These are phyloP conservation scores for Kudoa iwatai DNA, from an alignment of 30 jellyfish, hydroid and myxozoan genomes.

Conservation along the genomic window DNA sequence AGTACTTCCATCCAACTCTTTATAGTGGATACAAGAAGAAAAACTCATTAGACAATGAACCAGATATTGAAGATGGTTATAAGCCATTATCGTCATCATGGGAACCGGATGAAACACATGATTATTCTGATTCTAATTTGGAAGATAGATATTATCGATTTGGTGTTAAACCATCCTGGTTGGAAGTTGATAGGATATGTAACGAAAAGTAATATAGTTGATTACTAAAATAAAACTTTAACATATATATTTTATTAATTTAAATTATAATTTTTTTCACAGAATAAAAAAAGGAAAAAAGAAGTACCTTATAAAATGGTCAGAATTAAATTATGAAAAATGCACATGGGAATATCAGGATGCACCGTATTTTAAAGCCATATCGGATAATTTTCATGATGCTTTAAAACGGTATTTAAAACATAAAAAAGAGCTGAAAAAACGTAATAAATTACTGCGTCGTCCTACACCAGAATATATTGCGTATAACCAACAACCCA, in stretches of 20 bases:
- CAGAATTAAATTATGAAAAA: constrained; percentile 20
- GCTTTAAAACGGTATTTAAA: constrained; percentile 2
- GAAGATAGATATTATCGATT: constrained; percentile 45
- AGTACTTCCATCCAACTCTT: too few relatives aligned
- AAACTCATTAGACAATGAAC: too few relatives aligned
- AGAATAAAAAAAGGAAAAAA: constrained; percentile 7
- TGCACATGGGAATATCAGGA: constrained; percentile 65
- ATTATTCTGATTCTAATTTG: constrained; percentile 13
- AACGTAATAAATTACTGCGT: background rate
- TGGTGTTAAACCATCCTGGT: constrained; percentile 75
- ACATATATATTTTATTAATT: background rate
- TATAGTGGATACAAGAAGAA: too few relatives aligned
- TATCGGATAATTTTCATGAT: background rate
- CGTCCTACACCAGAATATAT: background rate
- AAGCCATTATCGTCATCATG: too few relatives aligned
- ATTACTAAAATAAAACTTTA: background rate
- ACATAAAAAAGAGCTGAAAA: background rate
- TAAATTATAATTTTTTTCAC: background rate
- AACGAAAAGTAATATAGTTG: constrained; percentile 18
- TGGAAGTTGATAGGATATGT: constrained; percentile 23
- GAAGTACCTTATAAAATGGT: constrained; percentile 22
- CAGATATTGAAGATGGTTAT: too few relatives aligned
- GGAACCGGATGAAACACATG: too few relatives aligned
- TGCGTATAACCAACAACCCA: constrained; percentile 18
- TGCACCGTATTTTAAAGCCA: constrained; percentile 1